A percentile compares a stretch with the other conserved stretches of the same genome.
These are phyloP conservation scores for Papilio machaon DNA, from an alignment of 1,140 invertebrate species.

Conservation along the genomic window DNA sequence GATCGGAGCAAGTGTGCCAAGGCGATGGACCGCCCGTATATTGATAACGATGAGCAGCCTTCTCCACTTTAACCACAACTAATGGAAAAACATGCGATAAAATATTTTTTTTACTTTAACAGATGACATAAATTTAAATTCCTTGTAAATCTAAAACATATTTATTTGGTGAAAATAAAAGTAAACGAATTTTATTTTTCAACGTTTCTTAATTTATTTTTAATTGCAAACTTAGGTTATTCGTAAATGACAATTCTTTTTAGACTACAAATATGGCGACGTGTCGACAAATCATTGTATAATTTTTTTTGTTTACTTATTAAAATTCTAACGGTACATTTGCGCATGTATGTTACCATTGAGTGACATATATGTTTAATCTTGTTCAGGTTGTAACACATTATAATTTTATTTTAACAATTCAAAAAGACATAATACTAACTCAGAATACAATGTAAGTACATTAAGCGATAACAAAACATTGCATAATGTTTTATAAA, in stretches of 20 bases:
- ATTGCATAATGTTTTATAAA: conserved; percentile 15
- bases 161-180: background rate
- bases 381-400: background rate
- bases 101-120: background rate
- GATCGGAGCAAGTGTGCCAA: conserved; percentile 64
- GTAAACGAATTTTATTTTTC: too few species aligned
- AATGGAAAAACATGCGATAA: background rate
- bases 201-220: too few species aligned
- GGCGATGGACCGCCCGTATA: conserved; percentile 69
- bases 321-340: background rate
- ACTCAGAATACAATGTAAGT: background rate
- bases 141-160: background rate
- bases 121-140: background rate
- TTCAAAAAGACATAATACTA: conserved; percentile 28
- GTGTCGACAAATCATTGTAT: too few species aligned
- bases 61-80: conserved; percentile 35
- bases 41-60: conserved; percentile 67
- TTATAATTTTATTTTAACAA: conserved; percentile 1
- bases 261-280: background rate
- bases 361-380: background rate
- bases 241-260: background rate
- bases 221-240: too few species aligned
- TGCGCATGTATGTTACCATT: background rate
- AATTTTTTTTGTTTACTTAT: background rate
- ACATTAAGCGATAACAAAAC: conserved; percentile 24